These are phyloP conservation scores for Operophtera brumata DNA, from an alignment of 2,888 invertebrate species.

Conservation along the genomic window DNA sequence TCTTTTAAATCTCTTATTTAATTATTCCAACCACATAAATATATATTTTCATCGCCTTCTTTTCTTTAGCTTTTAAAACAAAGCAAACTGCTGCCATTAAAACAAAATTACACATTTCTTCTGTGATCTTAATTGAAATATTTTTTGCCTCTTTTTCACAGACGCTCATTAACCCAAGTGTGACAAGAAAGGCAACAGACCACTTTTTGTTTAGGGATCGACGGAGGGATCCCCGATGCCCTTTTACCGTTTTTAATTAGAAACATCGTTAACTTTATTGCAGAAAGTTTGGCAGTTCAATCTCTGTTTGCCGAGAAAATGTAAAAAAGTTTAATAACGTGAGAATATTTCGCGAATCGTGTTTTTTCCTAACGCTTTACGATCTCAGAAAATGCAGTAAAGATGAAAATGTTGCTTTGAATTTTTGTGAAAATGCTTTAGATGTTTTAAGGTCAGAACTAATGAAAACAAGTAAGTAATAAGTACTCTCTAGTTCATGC, in stretches of 20 bases:
- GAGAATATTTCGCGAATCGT: slow-evolving; percentile 28
- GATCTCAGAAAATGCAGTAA: slow-evolving; percentile 14
- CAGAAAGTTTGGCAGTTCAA: slow-evolving; percentile 41
- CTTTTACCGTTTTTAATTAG: slow-evolving; percentile 48
- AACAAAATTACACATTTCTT: slow-evolving; percentile 51
- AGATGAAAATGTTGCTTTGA: slow-evolving; percentile 15
- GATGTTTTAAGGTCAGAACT: background rate
- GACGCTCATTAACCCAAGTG: slow-evolving; percentile 37
- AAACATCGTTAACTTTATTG: slow-evolving; percentile 44
- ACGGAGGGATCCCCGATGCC: slow-evolving; percentile 45
- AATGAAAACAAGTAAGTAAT: background rate
- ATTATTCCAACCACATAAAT: no score
- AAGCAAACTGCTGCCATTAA: slow-evolving; percentile 40
- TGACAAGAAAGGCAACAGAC: slow-evolving; percentile 36
- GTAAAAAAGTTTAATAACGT: slow-evolving; percentile 48
- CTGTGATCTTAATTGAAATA: slow-evolving; percentile 50
- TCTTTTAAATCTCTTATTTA: no score
- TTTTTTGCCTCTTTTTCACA: slow-evolving; percentile 36
- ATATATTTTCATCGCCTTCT: background rate
- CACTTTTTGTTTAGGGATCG: slow-evolving; percentile 49
- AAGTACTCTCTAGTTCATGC: no score
- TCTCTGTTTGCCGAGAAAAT: slow-evolving; percentile 47
- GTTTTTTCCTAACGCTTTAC: slow-evolving; percentile 27
- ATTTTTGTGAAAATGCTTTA: slow-evolving; percentile 7
- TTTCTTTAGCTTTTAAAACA: slow-evolving; percentile 33